Evolutionary conservation across 2,888 invertebrate genomes (phyloP).

Genomic region (Metopia argyrocephala): DNA sequence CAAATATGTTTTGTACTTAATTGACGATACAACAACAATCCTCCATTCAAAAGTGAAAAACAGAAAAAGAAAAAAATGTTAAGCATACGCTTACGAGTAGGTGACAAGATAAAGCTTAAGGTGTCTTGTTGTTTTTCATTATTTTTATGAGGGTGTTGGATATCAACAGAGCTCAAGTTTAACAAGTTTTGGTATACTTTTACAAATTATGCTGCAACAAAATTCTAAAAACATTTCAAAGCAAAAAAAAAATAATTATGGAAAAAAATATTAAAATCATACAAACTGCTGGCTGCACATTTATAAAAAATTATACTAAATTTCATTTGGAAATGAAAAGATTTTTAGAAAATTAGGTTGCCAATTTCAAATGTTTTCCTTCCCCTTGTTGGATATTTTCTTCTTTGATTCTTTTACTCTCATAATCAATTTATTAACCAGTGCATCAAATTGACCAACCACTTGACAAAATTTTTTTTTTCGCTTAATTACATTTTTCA

Average conservation of each 20-base stretch:
- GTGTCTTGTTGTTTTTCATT: neutral
- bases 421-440: neutral
- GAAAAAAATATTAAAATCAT: too few species aligned
- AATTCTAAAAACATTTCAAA: too few species aligned
- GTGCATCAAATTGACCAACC: constrained; percentile 16
- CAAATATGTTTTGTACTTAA: neutral
- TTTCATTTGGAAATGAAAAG: neutral
- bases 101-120: neutral
- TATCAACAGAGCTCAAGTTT: neutral
- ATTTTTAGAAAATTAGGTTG: constrained; percentile 38
- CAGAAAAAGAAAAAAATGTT: neutral
- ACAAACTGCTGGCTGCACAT: too few species aligned
- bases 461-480: constrained; percentile 4
- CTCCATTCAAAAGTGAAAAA: neutral
- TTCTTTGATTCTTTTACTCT: neutral
- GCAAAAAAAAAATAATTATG: too few species aligned
- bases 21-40: neutral
- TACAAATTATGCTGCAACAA: too few species aligned
- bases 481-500: constrained; percentile 53
- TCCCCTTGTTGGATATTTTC: constrained; percentile 6
- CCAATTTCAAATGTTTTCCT: too few species aligned
- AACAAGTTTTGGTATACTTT: neutral
- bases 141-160: neutral
- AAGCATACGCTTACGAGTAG: neutral
- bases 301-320: too few species aligned